Evolutionary conservation across 2,888 invertebrate genomes (phyloP), one percentile per base, ranked within the genome.

Genomic region (Imbricaverruca yamaguchii): DNA sequence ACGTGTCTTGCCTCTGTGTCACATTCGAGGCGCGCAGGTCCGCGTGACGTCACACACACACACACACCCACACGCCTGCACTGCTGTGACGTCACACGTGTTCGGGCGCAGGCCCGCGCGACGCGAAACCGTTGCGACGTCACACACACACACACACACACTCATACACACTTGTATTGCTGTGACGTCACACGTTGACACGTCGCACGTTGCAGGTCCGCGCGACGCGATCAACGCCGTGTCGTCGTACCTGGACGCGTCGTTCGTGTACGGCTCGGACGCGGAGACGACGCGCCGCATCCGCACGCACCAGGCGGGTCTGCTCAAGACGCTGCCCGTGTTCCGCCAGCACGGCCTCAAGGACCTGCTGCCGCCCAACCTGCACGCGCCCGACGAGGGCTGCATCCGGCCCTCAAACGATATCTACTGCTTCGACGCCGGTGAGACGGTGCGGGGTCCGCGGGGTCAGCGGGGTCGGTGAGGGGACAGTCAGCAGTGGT

Each of bases 381-480:
- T 86, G 56, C 85, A 87, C 39, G 86, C 87, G 61, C 89, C 89
- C 0, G 88, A 88, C 77, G 87, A 87, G 82, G 89, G 88, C 13
- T 89, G 89, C 84, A 88, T 88, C 81, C 83, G 85, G 15, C 84
- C 86, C 78, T 85, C 85, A 61, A 82, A 84, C 11, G 84, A 86
- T 65, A 82, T 86, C 80, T 86, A 83, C 83, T 86, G 86, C 82
- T 86, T 86, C 83, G 84, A 86, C 55, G 86, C 86, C 23, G 87
- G 86, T 63, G 87, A 87, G 89, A 85, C 11, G 65, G n/a, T n/a
- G n/a, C 83, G 81, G 86, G 39, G 39, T 39, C 39, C 39, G 39
- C 39, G 4, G 39, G 1, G 39, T 3, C 39, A 39, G 39, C 39
- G n/a, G n/a, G n/a, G n/a, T n/a, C n/a, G n/a, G n/a, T n/a, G n/a